Percentiles rank a stretch among this genome's conserved stretches.
phyloP scores from a whole-genome alignment of 2,888 invertebrate species.

The Hirtodrosophila duncani region DNA sequence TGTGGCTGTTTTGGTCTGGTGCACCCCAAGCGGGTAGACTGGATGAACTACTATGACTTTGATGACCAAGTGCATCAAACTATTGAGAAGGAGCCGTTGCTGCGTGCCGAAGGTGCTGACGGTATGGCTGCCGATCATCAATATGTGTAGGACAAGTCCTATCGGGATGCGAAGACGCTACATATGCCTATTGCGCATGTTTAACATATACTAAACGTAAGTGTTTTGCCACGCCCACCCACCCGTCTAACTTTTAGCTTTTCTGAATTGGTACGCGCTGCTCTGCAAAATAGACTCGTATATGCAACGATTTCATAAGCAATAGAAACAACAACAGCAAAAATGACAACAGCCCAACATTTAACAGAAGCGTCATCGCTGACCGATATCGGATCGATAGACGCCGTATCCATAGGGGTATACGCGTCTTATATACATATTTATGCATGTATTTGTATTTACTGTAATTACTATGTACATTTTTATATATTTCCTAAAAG shows the following conservation, averaged over 20 bases:
- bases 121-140: slow-evolving; percentile 83
- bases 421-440: slow-evolving; percentile 22
- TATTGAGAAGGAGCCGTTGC: slow-evolving; percentile 83
- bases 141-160: slow-evolving; percentile 81
- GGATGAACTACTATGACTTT: slow-evolving; percentile 84
- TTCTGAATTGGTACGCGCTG: slow-evolving; percentile 51
- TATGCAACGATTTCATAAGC: slow-evolving; percentile 22
- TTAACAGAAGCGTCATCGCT: slow-evolving; percentile 70
- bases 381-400: slow-evolving; percentile 70
- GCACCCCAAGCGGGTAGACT: slow-evolving; percentile 86
- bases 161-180: slow-evolving; percentile 77
- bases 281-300: slow-evolving; percentile 27
- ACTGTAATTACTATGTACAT: slow-evolving; percentile 64
- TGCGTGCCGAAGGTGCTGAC: slow-evolving; percentile 76
- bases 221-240: too few species aligned
- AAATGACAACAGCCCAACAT: slow-evolving; percentile 7
- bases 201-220: slow-evolving; percentile 34
- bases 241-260: slow-evolving; percentile 35
- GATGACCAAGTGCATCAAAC: slow-evolving; percentile 79
- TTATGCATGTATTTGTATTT: slow-evolving; percentile 48
- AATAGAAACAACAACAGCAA: slow-evolving; percentile 15
- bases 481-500: slow-evolving; percentile 51
- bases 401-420: slow-evolving; percentile 4
- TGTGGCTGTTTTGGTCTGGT: slow-evolving; percentile 87
- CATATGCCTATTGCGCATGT: slow-evolving; percentile 76